phyloP scores from a whole-genome alignment of 2,797 vertebrate species.

The Amblyopsis hoosieri region DNA sequence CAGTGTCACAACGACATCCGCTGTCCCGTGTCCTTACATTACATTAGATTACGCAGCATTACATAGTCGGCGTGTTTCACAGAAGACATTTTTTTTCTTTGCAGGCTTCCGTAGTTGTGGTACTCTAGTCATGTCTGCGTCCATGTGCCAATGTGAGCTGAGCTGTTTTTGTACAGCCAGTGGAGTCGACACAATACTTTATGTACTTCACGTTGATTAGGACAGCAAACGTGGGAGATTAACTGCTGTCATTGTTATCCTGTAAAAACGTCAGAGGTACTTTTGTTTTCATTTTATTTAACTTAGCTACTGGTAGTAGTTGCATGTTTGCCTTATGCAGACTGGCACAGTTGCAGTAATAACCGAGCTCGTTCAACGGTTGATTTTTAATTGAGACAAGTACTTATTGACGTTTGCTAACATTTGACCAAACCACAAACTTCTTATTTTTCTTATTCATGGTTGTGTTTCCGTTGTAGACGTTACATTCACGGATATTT shows the following conservation, averaged over 20 bases:
- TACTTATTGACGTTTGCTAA: not conserved
- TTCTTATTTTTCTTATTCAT: no score
- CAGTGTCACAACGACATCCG: conserved; percentile 12
- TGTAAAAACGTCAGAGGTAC: conserved; percentile 28
- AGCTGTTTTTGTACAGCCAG: not conserved
- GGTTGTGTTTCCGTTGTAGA: no score
- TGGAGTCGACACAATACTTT: not conserved
- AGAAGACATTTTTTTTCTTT: not conserved
- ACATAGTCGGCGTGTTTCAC: not conserved
- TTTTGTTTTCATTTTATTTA: conserved; percentile 2
- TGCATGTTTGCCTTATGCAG: no score
- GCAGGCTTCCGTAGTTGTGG: conserved; percentile 61
- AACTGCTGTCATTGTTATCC: no score
- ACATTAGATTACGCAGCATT: conserved; percentile 3
- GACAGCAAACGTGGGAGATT: not conserved
- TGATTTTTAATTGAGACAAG: not conserved
- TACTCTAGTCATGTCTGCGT: conserved; percentile 42
- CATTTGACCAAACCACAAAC: not conserved
- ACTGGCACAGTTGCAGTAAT: not conserved
- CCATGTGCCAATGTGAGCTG: conserved; percentile 55
- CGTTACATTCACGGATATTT: no score
- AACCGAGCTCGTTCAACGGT: not conserved
- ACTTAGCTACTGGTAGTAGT: not conserved
- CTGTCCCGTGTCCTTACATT: conserved; percentile 50
- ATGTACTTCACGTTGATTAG: not conserved